Conservation (phyloP, 2,113 vertebrate genomes). For the Nematolebias whitei region DNA sequence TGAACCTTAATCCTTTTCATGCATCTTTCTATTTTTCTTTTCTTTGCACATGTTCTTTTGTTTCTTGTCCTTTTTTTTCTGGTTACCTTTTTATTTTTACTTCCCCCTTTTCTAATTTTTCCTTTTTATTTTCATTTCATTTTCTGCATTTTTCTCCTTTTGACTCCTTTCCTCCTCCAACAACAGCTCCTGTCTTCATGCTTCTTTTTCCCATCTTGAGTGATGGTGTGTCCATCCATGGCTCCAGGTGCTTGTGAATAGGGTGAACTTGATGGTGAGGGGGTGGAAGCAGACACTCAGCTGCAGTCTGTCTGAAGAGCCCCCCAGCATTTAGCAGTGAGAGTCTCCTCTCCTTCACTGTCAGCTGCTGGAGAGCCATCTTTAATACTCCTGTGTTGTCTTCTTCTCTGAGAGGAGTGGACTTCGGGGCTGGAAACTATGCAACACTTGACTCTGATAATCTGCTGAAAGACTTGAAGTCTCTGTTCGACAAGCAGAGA, state of each 20-base stretch:
- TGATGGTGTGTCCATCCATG: slow-evolving; percentile 33
- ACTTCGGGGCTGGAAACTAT: slow-evolving; percentile 39
- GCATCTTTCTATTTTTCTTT: too few relatives aligned
- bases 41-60: too few relatives aligned
- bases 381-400: slow-evolving; percentile 51
- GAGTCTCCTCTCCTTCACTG: slow-evolving; percentile 54
- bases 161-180: slow-evolving; percentile 42
- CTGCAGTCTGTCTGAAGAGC: slow-evolving; percentile 55
- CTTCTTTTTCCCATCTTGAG: slow-evolving; percentile 12
- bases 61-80: background rate
- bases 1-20: too few relatives aligned
- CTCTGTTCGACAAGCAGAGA: slow-evolving; percentile 18
- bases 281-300: slow-evolving; percentile 40
- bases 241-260: slow-evolving; percentile 57
- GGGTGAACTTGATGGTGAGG: slow-evolving; percentile 53
- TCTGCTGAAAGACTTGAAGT: slow-evolving; percentile 53
- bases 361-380: slow-evolving; percentile 58
- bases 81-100: too few relatives aligned
- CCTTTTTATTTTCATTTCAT: too few relatives aligned
- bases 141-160: background rate
- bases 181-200: slow-evolving; percentile 29
- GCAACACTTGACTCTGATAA: slow-evolving; percentile 71
- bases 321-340: slow-evolving; percentile 56
- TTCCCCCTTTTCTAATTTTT: too few relatives aligned
- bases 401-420: slow-evolving; percentile 54